These are phyloP conservation scores for Patella vulgata DNA, from an alignment of 1,140 invertebrate genomes.

Conservation along the genomic window DNA sequence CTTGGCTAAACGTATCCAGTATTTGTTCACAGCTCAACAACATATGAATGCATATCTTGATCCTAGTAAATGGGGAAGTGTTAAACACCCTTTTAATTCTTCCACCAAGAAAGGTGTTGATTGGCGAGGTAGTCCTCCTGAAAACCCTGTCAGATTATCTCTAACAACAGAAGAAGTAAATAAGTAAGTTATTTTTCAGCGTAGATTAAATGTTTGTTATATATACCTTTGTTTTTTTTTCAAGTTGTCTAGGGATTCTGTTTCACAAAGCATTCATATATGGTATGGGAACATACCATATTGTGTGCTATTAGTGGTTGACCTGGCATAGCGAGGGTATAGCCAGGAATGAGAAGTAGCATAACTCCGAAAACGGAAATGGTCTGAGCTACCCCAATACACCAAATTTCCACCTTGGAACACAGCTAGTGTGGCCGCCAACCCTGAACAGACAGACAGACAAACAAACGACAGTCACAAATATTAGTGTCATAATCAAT, in stretches of 20 bases:
- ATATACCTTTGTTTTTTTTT: background rate
- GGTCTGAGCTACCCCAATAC: too few relatives aligned
- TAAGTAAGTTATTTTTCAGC: conserved; percentile 40
- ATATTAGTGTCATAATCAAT: too few relatives aligned
- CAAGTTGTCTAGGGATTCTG: background rate
- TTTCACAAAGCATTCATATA: too few relatives aligned
- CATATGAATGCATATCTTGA: conserved; percentile 63
- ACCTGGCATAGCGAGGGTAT: too few relatives aligned
- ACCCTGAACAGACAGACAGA: too few relatives aligned
- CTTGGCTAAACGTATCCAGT: conserved; percentile 46
- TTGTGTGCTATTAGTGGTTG: too few relatives aligned
- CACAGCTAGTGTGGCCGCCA: too few relatives aligned
- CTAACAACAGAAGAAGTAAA: conserved; percentile 51
- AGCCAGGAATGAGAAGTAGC: too few relatives aligned
- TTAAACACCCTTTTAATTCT: conserved; percentile 39
- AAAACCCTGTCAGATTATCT: conserved; percentile 40
- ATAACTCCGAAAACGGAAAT: too few relatives aligned
- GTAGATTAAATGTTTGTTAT: background rate
- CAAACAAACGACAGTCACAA: too few relatives aligned
- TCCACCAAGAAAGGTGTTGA: conserved; percentile 8
- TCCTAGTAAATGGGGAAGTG: conserved; percentile 54
- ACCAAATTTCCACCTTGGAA: too few relatives aligned
- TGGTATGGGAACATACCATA: too few relatives aligned
- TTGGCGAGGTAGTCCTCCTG: conserved; percentile 13
- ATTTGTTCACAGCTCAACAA: conserved; percentile 58